Base-by-base conservation (phyloP, 2,888 invertebrate genomes). In the Drosophila planitibia region DNA sequence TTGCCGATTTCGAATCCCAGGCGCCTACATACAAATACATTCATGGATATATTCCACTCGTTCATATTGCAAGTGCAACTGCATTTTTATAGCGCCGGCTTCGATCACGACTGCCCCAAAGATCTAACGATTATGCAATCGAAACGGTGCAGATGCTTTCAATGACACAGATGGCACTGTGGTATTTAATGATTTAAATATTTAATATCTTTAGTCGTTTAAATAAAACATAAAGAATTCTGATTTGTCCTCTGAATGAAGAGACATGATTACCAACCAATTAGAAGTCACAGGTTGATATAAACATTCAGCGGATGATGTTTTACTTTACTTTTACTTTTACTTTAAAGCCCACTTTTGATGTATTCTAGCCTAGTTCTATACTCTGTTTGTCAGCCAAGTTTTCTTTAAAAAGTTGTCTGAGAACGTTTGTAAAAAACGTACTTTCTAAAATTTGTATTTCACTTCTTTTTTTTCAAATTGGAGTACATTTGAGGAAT, bases 51-150 rank as follows among this genome's bases (percentile, higher is more conserved):
- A 10, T 44, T 35, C 51, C 49, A 47, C 64, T 61, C 54, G 69
- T 74, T 83, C 78, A 74, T 69, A 70, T 81, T 70, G 76, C 85
- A 86, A 89, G 85, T 86, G 89, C 88, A 87, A 86, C 87, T 60
- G 62, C 69, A 74, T 79, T 78, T 67, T 64, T 65, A 22, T n/a
- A 2, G 44, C 44, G 64, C 68, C 64, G 52, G 62, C 69, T 57
- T 32, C 52, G 60, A 66, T 4, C 35, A 25, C 64, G 57, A 67
- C 67, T 71, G 61, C 37, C 70, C 68, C 62, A 69, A 25, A 62
- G 41, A 61, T 12, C 54, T 7, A 51, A n/a, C 35, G 19, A 59
- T 83, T 75, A 32, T 52, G 81, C 86, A 83, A 83, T 37, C 47
- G 28, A 52, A 39, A 51, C 52, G 58, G 55, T 41, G 53, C 54